These are phyloP conservation scores for Oenanthe oenanthe DNA, from an alignment of 2,113 vertebrate genomes.

Conservation along the genomic window DNA sequence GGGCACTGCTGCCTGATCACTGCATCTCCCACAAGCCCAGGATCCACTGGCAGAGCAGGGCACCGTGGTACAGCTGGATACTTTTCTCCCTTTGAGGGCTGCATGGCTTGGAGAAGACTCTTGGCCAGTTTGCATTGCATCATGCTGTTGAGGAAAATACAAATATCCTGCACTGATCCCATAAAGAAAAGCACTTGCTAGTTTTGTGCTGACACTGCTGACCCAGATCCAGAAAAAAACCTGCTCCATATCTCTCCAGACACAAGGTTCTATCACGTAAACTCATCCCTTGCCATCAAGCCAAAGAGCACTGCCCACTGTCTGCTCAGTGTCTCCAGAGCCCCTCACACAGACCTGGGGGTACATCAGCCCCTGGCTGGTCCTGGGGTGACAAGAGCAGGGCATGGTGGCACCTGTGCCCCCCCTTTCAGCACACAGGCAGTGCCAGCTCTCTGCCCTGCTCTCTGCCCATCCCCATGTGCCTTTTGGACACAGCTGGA, in stretches of 20 bases:
- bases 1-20: neutral
- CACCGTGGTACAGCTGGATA: neutral
- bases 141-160: rapidly evolving
- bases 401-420: rapidly evolving
- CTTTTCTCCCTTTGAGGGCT: neutral
- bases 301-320: neutral
- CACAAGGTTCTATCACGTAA: rapidly evolving
- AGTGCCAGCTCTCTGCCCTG: neutral
- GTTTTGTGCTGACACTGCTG: neutral
- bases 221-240: neutral
- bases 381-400: neutral
- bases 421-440: neutral
- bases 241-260: neutral
- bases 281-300: neutral
- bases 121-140: neutral
- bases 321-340: neutral
- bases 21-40: neutral
- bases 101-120: rapidly evolving
- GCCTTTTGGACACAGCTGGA: neutral
- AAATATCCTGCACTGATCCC: neutral
- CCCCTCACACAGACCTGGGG: rapidly evolving
- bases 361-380: neutral
- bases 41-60: neutral
- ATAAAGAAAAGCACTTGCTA: neutral
- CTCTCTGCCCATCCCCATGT: neutral